These are phyloP conservation scores for Pasiphila rectangulata DNA, from an alignment of 2,888 invertebrate species.

Conservation along the genomic window DNA sequence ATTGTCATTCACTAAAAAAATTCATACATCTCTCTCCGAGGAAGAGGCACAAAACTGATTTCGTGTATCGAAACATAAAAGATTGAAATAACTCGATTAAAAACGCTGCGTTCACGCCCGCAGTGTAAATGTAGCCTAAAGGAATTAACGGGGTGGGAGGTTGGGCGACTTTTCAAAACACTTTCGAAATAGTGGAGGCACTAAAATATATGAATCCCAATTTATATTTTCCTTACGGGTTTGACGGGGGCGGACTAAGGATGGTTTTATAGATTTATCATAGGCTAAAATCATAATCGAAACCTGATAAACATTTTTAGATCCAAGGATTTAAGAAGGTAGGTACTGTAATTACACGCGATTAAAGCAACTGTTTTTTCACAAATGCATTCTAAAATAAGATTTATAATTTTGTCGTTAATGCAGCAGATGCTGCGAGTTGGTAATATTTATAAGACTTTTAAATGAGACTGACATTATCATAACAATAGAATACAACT, in stretches of 20 bases:
- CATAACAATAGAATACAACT: not conserved
- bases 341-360: not conserved
- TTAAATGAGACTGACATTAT: not conserved
- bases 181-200: constrained; percentile 52
- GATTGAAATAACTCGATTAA: too few species aligned
- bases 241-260: constrained; percentile 44
- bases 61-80: too few species aligned
- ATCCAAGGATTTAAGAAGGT: too few species aligned
- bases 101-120: not conserved
- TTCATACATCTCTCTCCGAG: too few species aligned
- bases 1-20: too few species aligned
- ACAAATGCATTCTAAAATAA: too few species aligned
- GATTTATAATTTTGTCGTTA: too few species aligned
- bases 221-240: constrained; percentile 73
- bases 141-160: constrained; percentile 67
- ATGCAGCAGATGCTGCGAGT: too few species aligned
- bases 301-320: too few species aligned
- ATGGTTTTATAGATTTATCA: not conserved
- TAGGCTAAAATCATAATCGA: too few species aligned
- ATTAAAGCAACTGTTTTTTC: not conserved
- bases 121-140: constrained; percentile 1
- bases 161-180: constrained; percentile 79
- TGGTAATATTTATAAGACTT: not conserved
- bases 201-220: constrained; percentile 78
- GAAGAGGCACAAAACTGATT: too few species aligned